Conservation (phyloP, 2,888 invertebrate genomes). For the Pollenia griseotomentosa region DNA sequence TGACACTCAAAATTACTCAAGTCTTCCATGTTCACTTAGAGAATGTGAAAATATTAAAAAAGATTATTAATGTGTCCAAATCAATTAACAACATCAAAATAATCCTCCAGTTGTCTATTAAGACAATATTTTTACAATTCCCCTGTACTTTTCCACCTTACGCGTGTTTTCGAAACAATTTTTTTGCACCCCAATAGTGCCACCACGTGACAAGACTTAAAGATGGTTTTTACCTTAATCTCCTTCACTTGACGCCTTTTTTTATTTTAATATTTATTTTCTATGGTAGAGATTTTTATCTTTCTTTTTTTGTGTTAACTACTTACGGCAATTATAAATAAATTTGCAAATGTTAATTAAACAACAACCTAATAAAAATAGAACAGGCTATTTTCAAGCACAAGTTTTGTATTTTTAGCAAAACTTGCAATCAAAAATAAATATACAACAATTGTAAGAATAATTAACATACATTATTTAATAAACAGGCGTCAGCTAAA, state of each 20-base stretch:
- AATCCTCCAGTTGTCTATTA: neutral
- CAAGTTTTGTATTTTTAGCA: slow-evolving; percentile 63
- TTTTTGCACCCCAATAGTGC: neutral
- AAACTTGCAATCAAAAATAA: slow-evolving; percentile 21
- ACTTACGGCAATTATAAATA: neutral
- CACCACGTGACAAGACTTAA: slow-evolving; percentile 23
- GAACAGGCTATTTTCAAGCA: slow-evolving; percentile 46
- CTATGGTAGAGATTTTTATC: neutral
- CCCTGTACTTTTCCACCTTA: slow-evolving; percentile 35
- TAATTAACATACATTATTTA: slow-evolving; percentile 62
- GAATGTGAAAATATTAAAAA: no score
- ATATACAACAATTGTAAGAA: slow-evolving; percentile 2
- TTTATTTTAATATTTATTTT: neutral
- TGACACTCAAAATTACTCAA: no score
- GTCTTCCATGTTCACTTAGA: no score
- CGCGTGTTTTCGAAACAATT: neutral
- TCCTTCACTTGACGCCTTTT: slow-evolving; percentile 2
- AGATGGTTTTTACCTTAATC: neutral
- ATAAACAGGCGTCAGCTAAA: slow-evolving; percentile 40
- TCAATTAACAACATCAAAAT: neutral
- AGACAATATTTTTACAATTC: neutral
- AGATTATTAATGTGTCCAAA: neutral
- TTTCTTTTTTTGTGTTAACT: slow-evolving; percentile 5
- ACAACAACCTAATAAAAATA: slow-evolving; percentile 26
- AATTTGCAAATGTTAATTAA: slow-evolving; percentile 37